A percentile compares a stretch with the other conserved stretches of the same genome.
Evolutionary conservation across 2,888 invertebrate genomes (phyloP).

Genomic region (Acholoe squamosa): DNA sequence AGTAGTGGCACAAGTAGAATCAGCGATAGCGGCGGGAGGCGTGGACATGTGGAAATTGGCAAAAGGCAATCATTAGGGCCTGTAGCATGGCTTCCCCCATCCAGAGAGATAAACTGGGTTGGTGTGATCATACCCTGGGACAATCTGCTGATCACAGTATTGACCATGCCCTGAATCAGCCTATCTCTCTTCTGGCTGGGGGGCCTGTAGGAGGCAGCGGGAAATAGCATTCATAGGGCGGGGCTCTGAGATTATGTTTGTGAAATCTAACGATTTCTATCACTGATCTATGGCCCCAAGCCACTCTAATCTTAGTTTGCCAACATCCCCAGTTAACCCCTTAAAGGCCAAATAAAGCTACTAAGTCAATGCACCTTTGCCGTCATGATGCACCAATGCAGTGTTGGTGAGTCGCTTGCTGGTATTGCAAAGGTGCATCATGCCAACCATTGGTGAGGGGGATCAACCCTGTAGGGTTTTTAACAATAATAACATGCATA

Average conservation of each 20-base stretch:
- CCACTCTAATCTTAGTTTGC: not conserved
- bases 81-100: not conserved
- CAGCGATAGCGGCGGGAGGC: no score
- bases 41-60: not conserved
- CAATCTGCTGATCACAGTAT: constrained; percentile 6
- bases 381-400: no score
- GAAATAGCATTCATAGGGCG: not conserved
- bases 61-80: constrained; percentile 1
- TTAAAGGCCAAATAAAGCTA: no score
- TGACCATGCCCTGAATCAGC: constrained; percentile 9
- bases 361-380: no score
- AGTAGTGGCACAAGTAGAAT: no score
- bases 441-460: no score
- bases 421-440: no score
- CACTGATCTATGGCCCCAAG: constrained; percentile 10
- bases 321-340: not conserved
- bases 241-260: not conserved
- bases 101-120: not conserved
- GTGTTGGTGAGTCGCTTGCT: no score
- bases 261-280: constrained; percentile 21
- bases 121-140: not conserved
- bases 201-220: not conserved
- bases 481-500: no score
- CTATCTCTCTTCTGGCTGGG: not conserved
- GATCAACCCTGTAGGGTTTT: no score